Evolutionary conservation across 2,888 invertebrate species (phyloP).

Genomic region (Antitype chi): DNA sequence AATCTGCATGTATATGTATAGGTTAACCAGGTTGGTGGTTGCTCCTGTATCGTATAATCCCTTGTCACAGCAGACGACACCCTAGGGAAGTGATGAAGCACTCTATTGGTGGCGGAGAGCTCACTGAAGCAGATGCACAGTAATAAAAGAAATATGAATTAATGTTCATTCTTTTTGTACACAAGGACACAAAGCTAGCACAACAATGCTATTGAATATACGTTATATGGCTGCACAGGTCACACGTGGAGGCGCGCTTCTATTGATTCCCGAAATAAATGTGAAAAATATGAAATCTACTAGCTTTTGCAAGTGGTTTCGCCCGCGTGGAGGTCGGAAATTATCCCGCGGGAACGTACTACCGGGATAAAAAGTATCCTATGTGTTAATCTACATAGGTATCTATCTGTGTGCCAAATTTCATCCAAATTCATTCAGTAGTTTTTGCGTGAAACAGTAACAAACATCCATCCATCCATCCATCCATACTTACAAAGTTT

Average conservation of each 20-base stretch:
- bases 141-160: conserved; percentile 48
- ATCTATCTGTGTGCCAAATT: too few relatives aligned
- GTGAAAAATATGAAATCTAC: neutral
- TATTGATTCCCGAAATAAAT: conserved; percentile 28
- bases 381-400: too few relatives aligned
- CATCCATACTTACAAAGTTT: too few relatives aligned
- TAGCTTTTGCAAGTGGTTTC: too few relatives aligned
- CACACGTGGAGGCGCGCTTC: neutral
- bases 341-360: too few relatives aligned
- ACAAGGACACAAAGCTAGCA: conserved; percentile 6
- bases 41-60: conserved; percentile 28
- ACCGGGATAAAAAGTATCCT: too few relatives aligned
- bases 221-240: conserved; percentile 1
- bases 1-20: neutral
- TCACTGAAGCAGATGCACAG: conserved; percentile 4
- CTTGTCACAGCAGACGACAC: conserved; percentile 48
- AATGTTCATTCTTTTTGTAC: conserved; percentile 22
- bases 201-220: conserved; percentile 33
- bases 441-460: too few relatives aligned
- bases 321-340: too few relatives aligned
- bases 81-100: conserved; percentile 47
- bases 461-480: too few relatives aligned
- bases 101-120: conserved; percentile 31
- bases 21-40: conserved; percentile 8
- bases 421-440: too few relatives aligned